These are phyloP conservation scores for Hyposoter dolosus DNA, from an alignment of 2,888 invertebrate genomes.

Conservation along the genomic window DNA sequence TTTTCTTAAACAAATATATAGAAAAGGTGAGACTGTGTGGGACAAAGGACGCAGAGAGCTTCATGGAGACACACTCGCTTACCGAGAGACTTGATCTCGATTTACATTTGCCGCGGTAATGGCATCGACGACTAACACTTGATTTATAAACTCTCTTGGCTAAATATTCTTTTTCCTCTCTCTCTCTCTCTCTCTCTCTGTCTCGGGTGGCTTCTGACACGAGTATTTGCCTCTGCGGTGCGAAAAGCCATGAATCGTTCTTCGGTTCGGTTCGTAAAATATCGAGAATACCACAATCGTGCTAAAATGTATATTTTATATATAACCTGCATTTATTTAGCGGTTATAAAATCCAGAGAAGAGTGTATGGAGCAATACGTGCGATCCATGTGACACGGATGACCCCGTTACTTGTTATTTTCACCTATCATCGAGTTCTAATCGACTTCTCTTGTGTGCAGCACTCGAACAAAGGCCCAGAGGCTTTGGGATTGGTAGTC, in stretches of 20 bases:
- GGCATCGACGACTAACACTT: slow-evolving; percentile 65
- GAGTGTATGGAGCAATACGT: slow-evolving; percentile 36
- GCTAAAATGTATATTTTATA: slow-evolving; percentile 13
- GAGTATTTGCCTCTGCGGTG: slow-evolving; percentile 38
- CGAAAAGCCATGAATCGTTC: slow-evolving; percentile 43
- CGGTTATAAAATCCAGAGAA: slow-evolving; percentile 32
- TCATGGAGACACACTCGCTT: slow-evolving; percentile 34
- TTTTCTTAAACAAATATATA: not conserved
- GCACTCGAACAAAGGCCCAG: slow-evolving; percentile 53
- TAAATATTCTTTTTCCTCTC: slow-evolving; percentile 12
- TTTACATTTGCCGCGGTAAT: slow-evolving; percentile 72
- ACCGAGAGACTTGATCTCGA: slow-evolving; percentile 64
- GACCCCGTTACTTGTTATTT: slow-evolving; percentile 67
- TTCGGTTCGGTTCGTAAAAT: slow-evolving; percentile 14
- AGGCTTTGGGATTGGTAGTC: not conserved
- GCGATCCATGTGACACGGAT: slow-evolving; percentile 58
- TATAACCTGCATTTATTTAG: slow-evolving; percentile 26
- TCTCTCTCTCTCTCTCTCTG: not conserved
- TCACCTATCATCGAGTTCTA: slow-evolving; percentile 63
- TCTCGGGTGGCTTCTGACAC: slow-evolving; percentile 12
- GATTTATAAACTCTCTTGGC: slow-evolving; percentile 68
- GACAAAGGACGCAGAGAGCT: slow-evolving; percentile 33
- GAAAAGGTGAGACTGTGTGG: slow-evolving; percentile 50
- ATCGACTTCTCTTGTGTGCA: slow-evolving; percentile 50
- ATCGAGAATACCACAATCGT: slow-evolving; percentile 15